These are phyloP conservation scores for Trididemnum miniatum DNA, from an alignment of 23 tunicate genomes.

Conservation along the genomic window DNA sequence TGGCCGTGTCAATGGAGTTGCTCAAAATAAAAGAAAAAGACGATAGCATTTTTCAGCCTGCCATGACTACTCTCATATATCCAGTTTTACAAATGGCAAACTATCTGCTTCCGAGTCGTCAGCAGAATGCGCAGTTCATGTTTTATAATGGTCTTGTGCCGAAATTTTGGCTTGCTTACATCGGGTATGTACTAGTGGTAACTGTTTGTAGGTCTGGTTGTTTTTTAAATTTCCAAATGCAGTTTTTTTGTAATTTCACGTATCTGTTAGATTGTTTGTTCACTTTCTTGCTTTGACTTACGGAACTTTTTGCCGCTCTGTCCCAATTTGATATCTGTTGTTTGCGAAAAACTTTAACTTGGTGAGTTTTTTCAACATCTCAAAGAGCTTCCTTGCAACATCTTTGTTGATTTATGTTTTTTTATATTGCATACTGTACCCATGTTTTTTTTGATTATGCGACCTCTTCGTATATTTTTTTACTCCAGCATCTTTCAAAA, in stretches of 20 bases:
- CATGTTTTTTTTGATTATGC: too few relatives aligned
- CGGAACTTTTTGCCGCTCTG: too few relatives aligned
- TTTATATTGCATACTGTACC: too few relatives aligned
- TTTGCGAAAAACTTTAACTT: too few relatives aligned
- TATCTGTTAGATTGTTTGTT: background rate
- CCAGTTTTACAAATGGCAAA: slow-evolving; percentile 72
- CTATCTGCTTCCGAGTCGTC: slow-evolving; percentile 61
- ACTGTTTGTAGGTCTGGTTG: background rate
- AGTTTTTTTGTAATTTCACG: background rate
- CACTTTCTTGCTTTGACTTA: too few relatives aligned
- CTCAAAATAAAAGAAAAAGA: slow-evolving; percentile 28
- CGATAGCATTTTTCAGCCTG: slow-evolving; percentile 21
- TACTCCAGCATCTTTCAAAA: too few relatives aligned
- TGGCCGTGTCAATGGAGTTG: slow-evolving; percentile 54
- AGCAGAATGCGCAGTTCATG: slow-evolving; percentile 42
- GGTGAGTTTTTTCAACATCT: too few relatives aligned
- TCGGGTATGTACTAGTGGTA: slow-evolving; percentile 41
- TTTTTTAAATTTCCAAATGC: background rate
- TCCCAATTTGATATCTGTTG: too few relatives aligned
- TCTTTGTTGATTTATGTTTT: too few relatives aligned
- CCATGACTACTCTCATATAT: slow-evolving; percentile 78
- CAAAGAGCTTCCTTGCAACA: too few relatives aligned
- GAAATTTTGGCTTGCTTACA: slow-evolving; percentile 59
- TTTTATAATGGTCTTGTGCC: slow-evolving; percentile 28
- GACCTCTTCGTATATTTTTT: too few relatives aligned